Conservation (phyloP, 92 coral and sea anemone genomes). For the Palythoa grandiflora region DNA sequence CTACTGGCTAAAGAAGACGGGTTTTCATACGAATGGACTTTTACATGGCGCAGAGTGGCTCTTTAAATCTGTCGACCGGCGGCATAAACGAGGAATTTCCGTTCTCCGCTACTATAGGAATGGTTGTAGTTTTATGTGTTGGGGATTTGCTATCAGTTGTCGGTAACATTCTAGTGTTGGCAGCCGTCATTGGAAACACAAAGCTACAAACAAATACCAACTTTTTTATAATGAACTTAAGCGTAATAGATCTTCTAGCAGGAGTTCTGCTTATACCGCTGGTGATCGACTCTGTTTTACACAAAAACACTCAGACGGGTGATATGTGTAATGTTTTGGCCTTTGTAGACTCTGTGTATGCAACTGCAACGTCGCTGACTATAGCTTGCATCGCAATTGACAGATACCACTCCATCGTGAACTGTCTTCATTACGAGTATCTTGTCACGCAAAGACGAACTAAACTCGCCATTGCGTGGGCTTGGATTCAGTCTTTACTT, state of each 20-base stretch:
- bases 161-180: slow-evolving; percentile 82
- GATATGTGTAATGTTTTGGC: slow-evolving; percentile 75
- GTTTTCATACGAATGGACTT: not conserved
- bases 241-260: slow-evolving; percentile 84
- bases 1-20: not conserved
- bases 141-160: slow-evolving; percentile 61
- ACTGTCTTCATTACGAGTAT: slow-evolving; percentile 93
- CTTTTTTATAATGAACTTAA: slow-evolving; percentile 85
- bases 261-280: slow-evolving; percentile 80
- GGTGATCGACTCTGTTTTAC: slow-evolving; percentile 71
- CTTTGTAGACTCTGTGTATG: slow-evolving; percentile 84
- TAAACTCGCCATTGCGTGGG: slow-evolving; percentile 71
- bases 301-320: slow-evolving; percentile 26
- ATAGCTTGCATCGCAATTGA: slow-evolving; percentile 91
- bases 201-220: slow-evolving; percentile 93
- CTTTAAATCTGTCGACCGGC: slow-evolving; percentile 28
- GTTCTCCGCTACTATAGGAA: slow-evolving; percentile 22
- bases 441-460: slow-evolving; percentile 87
- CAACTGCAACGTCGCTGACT: slow-evolving; percentile 84
- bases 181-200: slow-evolving; percentile 80
- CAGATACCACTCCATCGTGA: slow-evolving; percentile 91
- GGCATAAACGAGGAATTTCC: not conserved
- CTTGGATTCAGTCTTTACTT: slow-evolving; percentile 82
- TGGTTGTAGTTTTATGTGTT: slow-evolving; percentile 42
- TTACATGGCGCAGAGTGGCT: slow-evolving; percentile 9